Base-by-base conservation (phyloP, 2,797 vertebrate species). In the Labeo calbasu region DNA sequence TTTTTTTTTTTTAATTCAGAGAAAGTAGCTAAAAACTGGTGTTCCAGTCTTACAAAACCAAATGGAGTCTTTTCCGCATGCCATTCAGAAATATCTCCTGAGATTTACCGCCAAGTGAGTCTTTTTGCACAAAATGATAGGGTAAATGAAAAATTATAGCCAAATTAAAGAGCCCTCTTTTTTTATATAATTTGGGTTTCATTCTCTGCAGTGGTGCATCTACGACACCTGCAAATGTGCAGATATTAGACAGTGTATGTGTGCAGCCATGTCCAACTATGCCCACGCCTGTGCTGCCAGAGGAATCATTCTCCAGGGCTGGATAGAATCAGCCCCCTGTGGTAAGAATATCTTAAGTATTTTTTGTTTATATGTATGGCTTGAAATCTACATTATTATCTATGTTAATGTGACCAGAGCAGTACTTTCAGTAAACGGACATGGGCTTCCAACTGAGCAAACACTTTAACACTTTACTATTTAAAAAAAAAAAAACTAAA, bases 11-110 rank as follows among this genome's bases (percentile, higher is more conserved):
- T 77, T 73, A 75, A 79, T 79, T 85, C 86, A 97, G 96, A 95
- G 84, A 91, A 89, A 70, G 95, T 93, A 88, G 96, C 95, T 71
- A 91, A 93, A 46, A 19, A 92, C 21, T 96, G 94, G 95, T 97
- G 97, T 84, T 68, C 90, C 50, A 68, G 92, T 85, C 92, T 97
- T 69, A 92, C 92, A 43, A 85, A 95, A 4, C 69, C 79, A 71
- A 81, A 59, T 2, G 93, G 90, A 55, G 55, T 89, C 65, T 97
- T 97, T 91, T 88, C 95, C 76, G 12, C 75, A 14, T 97, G 97
- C 77, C 96, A 97, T 90, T 84, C 89, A 69, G 91, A 92, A 85
- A 84, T 96, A 79, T 87, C 92, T 77, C 94, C 96, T 85, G 79
- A 91, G 10, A 85, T 69, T 12, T 96, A 96, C 77, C 25, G 92